Evolutionary conservation across 2,113 vertebrate species (phyloP).

Genomic region (Cyanoderma ruficeps): DNA sequence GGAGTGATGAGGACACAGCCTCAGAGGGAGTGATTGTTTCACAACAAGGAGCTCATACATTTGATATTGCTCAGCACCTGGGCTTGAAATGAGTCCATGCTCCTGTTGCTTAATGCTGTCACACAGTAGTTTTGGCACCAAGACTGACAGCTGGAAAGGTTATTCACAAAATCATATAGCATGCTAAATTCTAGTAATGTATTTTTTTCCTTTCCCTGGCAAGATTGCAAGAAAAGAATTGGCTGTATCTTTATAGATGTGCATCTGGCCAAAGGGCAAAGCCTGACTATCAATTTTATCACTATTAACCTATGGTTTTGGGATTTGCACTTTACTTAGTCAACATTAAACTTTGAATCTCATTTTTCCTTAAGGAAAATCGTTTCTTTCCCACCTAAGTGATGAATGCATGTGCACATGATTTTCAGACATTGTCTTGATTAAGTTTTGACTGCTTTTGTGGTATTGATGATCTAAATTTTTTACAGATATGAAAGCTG

Average conservation of each 20-base stretch:
- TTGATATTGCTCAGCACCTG: slow-evolving; percentile 72
- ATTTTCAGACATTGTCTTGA: neutral
- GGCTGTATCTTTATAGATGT: slow-evolving; percentile 36
- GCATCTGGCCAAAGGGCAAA: slow-evolving; percentile 54
- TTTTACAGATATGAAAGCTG: neutral
- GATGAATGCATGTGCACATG: neutral
- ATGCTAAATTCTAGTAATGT: slow-evolving; percentile 56
- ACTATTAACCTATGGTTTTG: slow-evolving; percentile 47
- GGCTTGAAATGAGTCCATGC: slow-evolving; percentile 70
- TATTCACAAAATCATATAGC: slow-evolving; percentile 70
- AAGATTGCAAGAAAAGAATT: slow-evolving; percentile 47
- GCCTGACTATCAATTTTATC: neutral
- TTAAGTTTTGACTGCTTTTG: neutral
- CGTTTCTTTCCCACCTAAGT: neutral
- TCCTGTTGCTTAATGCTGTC: slow-evolving; percentile 61
- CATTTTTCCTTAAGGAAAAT: neutral
- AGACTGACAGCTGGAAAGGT: slow-evolving; percentile 68
- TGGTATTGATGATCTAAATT: neutral
- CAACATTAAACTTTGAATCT: neutral
- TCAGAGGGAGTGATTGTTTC: slow-evolving; percentile 72
- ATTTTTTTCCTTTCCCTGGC: slow-evolving; percentile 20
- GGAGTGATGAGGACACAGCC: slow-evolving; percentile 45
- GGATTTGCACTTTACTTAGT: neutral
- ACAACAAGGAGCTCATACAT: slow-evolving; percentile 69
- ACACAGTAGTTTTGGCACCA: slow-evolving; percentile 55